Base-by-base conservation (phyloP, 2,113 vertebrate species). In the Rhea americana region DNA sequence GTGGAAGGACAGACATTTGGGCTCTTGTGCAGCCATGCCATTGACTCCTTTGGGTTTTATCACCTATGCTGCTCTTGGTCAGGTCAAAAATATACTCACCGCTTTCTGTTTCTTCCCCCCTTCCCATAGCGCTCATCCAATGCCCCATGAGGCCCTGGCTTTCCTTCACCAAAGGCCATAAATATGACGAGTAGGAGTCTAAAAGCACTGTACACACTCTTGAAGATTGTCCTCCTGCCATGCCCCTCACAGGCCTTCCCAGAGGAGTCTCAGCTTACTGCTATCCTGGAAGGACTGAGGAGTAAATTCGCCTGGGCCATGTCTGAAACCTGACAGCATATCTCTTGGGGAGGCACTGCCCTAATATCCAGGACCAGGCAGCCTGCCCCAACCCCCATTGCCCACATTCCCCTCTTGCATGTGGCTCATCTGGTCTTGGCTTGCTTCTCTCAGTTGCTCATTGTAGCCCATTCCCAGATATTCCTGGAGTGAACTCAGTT, bases 1-100 rank as follows among this genome's bases (percentile, higher is more conserved):
- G 75, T 0, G 0, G 26, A 20, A 18, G 50, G 47, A 61, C 39
- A 72, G 8, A 7, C 4, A 19, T 9, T 30, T 1, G 3, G 41
- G 62, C 76, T 74, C 32, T 39, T 47, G 9, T 53, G 59, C 67
- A 53, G 37, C 74, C 51, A 3, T 39, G 50, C 15, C 8, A 5
- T 39, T 75, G 76, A 41, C 26, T 61, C 45, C 25, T 21, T 28
- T 32, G 68, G 32, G 25, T 72, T 45, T 53, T n/a, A 21, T 51
- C 61, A 67, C 45, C 32, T n/a, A 24, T 8, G 8, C 32, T 68
- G 56, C 39, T 53, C 39, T 83, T 39, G 41, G 28, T 28, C 48
- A 63, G 65, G n/a, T 35, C 48, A n/a, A 45, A 48, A 62, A 80
- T 28, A 35, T 25, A 39, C 37, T 80, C 21, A 39, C 32, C n/a